A percentile compares a stretch with the other conserved stretches of the same genome.
These are phyloP conservation scores for Epizoanthus scotinus DNA, from an alignment of 92 coral and sea anemone genomes.

Conservation along the genomic window DNA sequence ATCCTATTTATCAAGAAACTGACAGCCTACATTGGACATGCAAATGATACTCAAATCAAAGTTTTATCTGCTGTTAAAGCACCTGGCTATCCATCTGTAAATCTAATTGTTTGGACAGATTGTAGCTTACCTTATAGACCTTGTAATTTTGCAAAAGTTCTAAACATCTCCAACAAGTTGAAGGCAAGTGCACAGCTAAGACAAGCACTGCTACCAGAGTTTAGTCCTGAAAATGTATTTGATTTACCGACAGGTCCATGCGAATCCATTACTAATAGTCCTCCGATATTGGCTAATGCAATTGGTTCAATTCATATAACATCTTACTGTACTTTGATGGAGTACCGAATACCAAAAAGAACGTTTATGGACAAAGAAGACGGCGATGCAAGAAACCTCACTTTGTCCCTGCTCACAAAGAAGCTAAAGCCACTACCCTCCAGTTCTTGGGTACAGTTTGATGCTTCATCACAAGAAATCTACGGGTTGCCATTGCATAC, in stretches of 20 bases:
- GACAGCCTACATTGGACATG: neutral
- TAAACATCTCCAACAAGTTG: slow-evolving; percentile 19
- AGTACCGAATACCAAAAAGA: slow-evolving; percentile 31
- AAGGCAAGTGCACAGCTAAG: slow-evolving; percentile 9
- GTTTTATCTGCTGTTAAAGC: slow-evolving; percentile 24
- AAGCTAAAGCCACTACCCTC: slow-evolving; percentile 25
- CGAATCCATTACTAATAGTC: slow-evolving; percentile 7
- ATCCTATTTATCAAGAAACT: slow-evolving; percentile 17
- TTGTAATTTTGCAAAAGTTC: slow-evolving; percentile 10
- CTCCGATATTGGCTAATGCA: slow-evolving; percentile 10
- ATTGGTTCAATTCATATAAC: neutral
- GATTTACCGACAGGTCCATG: slow-evolving; percentile 41
- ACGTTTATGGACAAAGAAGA: slow-evolving; percentile 48
- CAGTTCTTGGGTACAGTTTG: slow-evolving; percentile 49
- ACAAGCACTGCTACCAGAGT: slow-evolving; percentile 35
- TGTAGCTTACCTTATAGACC: slow-evolving; percentile 10
- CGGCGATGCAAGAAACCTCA: slow-evolving; percentile 44
- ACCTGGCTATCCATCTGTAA: slow-evolving; percentile 28
- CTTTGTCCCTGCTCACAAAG: slow-evolving; percentile 41
- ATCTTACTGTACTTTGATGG: neutral
- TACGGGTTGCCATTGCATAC: slow-evolving; percentile 37
- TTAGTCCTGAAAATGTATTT: slow-evolving; percentile 3
- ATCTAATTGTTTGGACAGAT: slow-evolving; percentile 27
- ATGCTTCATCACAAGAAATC: slow-evolving; percentile 24
- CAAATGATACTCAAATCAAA: slow-evolving; percentile 1